phyloP scores from a whole-genome alignment of 2,797 vertebrate species.

The Paramormyrops hopkinsi region DNA sequence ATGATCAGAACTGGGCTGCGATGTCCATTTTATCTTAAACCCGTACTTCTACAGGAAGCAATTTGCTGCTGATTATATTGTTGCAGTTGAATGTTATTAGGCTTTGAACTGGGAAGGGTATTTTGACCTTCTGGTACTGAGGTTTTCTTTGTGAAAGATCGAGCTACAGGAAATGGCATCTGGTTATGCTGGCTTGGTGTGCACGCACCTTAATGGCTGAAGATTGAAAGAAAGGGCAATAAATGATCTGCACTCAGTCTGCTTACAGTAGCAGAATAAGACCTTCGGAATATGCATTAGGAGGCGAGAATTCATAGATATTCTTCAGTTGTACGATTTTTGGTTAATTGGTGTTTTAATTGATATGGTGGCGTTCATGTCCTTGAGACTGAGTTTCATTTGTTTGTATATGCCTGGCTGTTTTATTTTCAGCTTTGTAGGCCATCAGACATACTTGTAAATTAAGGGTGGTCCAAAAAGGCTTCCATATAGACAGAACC shows the following conservation, averaged over 20 bases:
- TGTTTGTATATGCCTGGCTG: neutral
- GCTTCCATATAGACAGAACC: neutral
- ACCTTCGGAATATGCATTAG: neutral
- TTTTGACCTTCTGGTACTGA: neutral
- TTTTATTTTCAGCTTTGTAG: neutral
- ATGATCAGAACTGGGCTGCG: neutral
- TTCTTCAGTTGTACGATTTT: constrained; percentile 27
- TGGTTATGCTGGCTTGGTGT: neutral
- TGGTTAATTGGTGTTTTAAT: constrained; percentile 29
- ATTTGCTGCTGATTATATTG: neutral
- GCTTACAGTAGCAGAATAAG: neutral
- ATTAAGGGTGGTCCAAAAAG: neutral
- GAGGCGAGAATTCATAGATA: constrained; percentile 29
- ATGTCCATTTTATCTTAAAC: neutral
- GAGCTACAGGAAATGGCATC: neutral
- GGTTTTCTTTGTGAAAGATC: neutral
- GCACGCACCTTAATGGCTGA: neutral
- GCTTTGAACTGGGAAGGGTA: neutral
- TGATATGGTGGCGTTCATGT: constrained; percentile 3
- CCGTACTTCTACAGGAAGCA: neutral
- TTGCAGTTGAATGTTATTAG: neutral
- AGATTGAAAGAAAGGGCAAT: neutral
- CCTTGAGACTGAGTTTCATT: neutral
- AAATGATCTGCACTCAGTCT: neutral
- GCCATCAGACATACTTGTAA: neutral